Conservation (phyloP, 2,113 vertebrate genomes). For the Mohoua ochrocephala region DNA sequence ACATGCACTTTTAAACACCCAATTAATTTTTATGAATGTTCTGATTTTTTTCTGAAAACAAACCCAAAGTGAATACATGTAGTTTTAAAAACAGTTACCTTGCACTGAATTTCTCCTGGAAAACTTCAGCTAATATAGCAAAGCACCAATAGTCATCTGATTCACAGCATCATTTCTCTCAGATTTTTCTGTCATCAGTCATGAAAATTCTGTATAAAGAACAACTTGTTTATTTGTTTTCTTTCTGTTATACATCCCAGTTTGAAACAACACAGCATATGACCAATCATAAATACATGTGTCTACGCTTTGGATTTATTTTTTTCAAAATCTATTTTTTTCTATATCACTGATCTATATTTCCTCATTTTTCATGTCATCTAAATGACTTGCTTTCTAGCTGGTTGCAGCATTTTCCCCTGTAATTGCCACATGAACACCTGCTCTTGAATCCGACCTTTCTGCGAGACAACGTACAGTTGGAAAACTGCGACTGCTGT, state of each 20-base stretch:
- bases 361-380: neutral
- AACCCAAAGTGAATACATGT: neutral
- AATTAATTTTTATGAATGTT: neutral
- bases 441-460: neutral
- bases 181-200: neutral
- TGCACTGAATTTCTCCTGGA: neutral
- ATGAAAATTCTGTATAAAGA: neutral
- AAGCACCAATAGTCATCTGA: neutral
- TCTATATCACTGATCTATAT: neutral
- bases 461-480: neutral
- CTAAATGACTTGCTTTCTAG: neutral
- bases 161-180: neutral
- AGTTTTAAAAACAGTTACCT: neutral
- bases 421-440: neutral
- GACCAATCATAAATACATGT: neutral
- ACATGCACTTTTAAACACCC: neutral
- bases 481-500: neutral
- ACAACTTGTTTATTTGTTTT: neutral
- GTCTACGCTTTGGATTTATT: neutral
- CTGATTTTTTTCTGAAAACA: neutral
- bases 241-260: neutral
- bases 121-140: neutral
- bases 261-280: neutral
- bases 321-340: neutral
- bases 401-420: neutral